Evolutionary conservation across 1,140 invertebrate species (phyloP), one percentile per base, ranked within the genome.

Genomic region (Lordiphosa collinella): DNA sequence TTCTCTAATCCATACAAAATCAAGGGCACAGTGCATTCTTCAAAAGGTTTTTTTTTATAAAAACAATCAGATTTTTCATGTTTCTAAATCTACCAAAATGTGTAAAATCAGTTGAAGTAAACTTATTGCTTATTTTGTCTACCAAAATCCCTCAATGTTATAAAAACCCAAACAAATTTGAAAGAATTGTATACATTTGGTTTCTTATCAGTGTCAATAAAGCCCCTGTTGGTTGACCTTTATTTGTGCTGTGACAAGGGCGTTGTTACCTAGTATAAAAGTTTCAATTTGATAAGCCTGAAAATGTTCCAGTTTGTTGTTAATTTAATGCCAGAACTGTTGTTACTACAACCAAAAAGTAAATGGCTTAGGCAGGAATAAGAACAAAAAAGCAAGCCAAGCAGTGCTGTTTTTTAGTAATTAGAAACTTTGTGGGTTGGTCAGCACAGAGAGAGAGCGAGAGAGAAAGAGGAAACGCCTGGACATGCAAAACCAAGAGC

Each of bases 331-430:
- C 37, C 37, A 13, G 9, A 4, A 14, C 2, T 16, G 12, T 22
- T 16, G n/a, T 12, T 8, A 14, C 1, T n/a, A 13, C 3, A 5
- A 18, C 7, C 13, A 22, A 22, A 34, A 22, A n/a, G 2, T 7
- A 13, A 7, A 29, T 3, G 1, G 1, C 3, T 16, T 1, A 10
- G 22, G 3, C n/a, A 14, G 8, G 16, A 59, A 14, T 36, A 36
- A 13, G 13, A 49, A 54, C 43, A 49, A 14, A 11, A 60, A 41
- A 50, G 43, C 13, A 22, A 41, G 18, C 44, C 44, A 51, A 48
- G 38, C 62, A 73, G 57, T 60, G 63, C 37, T 65, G n/a, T n/a
- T 78, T 59, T 61, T 56, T 67, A 56, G 79, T 84, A 84, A 84
- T 78, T 84, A 79, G 58, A 84, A 62, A 65, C 73, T 57, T 49